phyloP scores from a whole-genome alignment of 2,797 vertebrate genomes.

The Lagorchestes hirsutus region DNA sequence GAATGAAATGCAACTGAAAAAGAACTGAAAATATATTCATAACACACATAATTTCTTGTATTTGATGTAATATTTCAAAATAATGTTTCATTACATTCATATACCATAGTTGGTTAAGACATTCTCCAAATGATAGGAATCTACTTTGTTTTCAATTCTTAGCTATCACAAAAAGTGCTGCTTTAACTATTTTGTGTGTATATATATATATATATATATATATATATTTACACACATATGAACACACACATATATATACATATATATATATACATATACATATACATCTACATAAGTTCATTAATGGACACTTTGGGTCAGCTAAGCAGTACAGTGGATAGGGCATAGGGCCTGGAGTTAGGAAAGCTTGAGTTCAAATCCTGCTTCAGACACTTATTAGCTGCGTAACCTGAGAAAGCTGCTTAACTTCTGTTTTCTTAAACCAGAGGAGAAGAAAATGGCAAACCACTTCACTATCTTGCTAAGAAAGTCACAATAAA shows the following conservation, averaged over 20 bases:
- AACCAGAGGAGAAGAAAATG: too few species aligned
- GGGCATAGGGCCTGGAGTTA: background rate
- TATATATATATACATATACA: too few species aligned
- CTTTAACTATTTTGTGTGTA: background rate
- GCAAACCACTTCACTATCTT: too few species aligned
- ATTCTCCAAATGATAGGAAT: background rate
- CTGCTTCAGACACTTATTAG: background rate
- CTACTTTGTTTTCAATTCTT: background rate
- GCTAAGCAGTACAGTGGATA: background rate
- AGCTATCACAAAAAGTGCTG: background rate
- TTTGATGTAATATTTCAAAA: background rate
- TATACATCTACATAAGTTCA: background rate
- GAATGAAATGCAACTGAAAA: background rate
- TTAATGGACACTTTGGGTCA: background rate
- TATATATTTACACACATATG: too few species aligned
- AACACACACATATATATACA: too few species aligned
- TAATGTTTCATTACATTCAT: background rate
- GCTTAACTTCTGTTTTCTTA: too few species aligned
- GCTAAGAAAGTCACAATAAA: too few species aligned
- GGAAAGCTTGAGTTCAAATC: background rate
- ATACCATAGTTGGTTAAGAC: background rate
- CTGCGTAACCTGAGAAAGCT: background rate
- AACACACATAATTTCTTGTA: background rate
- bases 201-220: too few species aligned
- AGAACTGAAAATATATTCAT: background rate